Percentiles rank a stretch among this genome's conserved stretches.
Evolutionary conservation across 92 coral and sea anemone genomes (phyloP).

Genomic region (Phenganax marumi): DNA sequence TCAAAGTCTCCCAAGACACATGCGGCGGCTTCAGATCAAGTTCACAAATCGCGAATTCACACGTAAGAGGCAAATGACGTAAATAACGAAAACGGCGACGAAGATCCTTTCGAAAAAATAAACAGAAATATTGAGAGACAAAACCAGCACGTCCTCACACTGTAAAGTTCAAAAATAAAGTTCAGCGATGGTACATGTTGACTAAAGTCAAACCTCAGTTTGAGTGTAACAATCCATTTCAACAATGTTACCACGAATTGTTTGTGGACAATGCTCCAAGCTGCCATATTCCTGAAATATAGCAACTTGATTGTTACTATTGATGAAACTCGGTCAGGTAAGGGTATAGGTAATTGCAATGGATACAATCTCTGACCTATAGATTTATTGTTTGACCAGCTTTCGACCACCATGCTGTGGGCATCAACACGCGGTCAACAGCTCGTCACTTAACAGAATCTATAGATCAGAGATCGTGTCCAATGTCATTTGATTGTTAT

Average conservation of each 20-base stretch:
- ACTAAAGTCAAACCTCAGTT: conserved; percentile 65
- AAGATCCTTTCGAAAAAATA: conserved; percentile 55
- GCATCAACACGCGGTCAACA: not conserved
- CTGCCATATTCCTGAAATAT: conserved; percentile 86
- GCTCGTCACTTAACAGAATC: too few relatives aligned
- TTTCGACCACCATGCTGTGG: not conserved
- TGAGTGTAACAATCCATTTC: conserved; percentile 81
- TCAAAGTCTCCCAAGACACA: conserved; percentile 70
- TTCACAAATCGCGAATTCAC: conserved; percentile 93
- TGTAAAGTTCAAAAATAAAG: not conserved
- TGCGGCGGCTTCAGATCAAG: conserved; percentile 79
- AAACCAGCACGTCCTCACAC: not conserved
- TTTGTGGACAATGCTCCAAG: conserved; percentile 79
- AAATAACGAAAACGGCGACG: conserved; percentile 85
- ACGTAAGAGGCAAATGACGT: conserved; percentile 83
- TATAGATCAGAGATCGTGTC: not conserved
- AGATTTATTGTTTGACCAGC: not conserved
- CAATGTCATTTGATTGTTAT: not conserved
- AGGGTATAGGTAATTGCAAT: not conserved
- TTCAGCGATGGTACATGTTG: not conserved
- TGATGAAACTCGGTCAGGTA: not conserved
- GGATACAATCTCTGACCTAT: not conserved
- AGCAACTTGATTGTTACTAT: not conserved
- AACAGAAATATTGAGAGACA: not conserved
- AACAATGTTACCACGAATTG: conserved; percentile 66